Percentiles rank a stretch among this genome's conserved stretches.
phyloP scores from a whole-genome alignment of 2,797 vertebrate species.

The Molothrus aeneus region DNA sequence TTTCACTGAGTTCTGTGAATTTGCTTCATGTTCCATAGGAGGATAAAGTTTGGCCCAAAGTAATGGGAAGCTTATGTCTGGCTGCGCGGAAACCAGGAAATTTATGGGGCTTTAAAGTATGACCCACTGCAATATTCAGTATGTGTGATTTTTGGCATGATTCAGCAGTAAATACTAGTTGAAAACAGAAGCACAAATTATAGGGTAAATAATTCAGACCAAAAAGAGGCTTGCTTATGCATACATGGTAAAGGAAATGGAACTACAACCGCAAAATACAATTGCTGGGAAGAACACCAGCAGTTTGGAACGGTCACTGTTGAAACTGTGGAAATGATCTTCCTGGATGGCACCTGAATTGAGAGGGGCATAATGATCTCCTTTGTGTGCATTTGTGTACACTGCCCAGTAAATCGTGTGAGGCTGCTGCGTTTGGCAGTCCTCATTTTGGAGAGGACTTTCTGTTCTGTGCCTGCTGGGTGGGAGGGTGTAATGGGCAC shows the following conservation, averaged over 20 bases:
- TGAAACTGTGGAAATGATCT: background rate
- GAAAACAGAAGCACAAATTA: conserved; percentile 58
- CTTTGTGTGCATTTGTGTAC: background rate
- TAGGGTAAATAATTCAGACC: conserved; percentile 34
- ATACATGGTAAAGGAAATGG: conserved; percentile 21
- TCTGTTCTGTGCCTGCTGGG: background rate
- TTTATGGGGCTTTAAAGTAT: conserved; percentile 39
- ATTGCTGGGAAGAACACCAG: background rate
- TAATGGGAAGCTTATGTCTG: conserved; percentile 44
- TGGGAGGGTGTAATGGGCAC: background rate
- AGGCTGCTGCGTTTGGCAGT: background rate
- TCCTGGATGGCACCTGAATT: conserved; percentile 4
- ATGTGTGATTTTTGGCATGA: conserved; percentile 59
- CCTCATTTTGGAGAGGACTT: background rate
- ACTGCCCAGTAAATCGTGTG: background rate
- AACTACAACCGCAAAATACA: background rate
- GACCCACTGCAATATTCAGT: conserved; percentile 1
- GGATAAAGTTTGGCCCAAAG: background rate
- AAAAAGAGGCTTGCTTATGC: background rate
- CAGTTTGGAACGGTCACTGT: background rate
- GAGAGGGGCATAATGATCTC: background rate
- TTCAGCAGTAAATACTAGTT: conserved; percentile 49
- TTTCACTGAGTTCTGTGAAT: background rate
- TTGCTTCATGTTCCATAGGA: background rate
- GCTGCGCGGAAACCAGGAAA: conserved; percentile 23